Evolutionary conservation across 2,113 vertebrate genomes (phyloP).

Genomic region (Pithys albifrons): DNA sequence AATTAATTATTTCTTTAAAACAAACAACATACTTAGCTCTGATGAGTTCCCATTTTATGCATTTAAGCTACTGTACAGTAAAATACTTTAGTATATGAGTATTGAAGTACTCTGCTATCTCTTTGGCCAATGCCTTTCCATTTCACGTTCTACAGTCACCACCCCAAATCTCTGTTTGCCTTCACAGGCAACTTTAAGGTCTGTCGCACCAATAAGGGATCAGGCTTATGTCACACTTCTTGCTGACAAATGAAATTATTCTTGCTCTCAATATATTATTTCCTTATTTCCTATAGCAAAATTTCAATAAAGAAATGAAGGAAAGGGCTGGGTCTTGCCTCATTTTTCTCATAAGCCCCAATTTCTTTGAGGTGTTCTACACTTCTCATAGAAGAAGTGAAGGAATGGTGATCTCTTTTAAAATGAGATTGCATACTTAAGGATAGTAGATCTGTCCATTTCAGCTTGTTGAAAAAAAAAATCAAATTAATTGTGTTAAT

Average conservation of each 20-base stretch:
- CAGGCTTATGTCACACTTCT: not conserved
- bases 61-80: not conserved
- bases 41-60: not conserved
- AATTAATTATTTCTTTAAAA: slow-evolving; percentile 6
- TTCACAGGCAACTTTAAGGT: not conserved
- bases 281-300: not conserved
- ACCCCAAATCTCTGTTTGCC: not conserved
- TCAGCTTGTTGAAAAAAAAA: not conserved
- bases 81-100: not conserved
- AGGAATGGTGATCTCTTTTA: not conserved
- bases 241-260: not conserved
- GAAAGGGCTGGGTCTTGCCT: not conserved
- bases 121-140: not conserved
- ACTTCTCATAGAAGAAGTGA: not conserved
- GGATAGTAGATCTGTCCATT: not conserved
- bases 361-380: not conserved
- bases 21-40: not conserved
- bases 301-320: not conserved
- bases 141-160: not conserved
- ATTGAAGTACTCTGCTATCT: not conserved
- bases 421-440: not conserved
- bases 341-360: not conserved
- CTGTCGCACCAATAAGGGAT: not conserved
- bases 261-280: not conserved
- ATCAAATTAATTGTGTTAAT: not conserved